Conservation (phyloP, 2,888 invertebrate genomes). For the Leucophenga montana region DNA sequence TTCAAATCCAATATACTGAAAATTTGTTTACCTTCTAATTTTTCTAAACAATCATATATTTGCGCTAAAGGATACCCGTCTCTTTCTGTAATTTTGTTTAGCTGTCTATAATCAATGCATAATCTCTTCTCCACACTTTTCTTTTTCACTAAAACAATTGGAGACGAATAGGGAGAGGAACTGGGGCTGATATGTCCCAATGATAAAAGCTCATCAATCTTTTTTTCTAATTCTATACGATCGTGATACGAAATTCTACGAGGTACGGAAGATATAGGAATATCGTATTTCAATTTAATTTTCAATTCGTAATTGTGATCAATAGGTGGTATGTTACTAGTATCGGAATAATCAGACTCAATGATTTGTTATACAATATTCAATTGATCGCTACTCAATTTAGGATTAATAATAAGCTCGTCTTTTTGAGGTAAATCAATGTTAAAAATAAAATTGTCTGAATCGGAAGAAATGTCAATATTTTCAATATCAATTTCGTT, state of each 20-base stretch:
- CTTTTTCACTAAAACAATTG: constrained; percentile 36
- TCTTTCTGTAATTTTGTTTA: constrained; percentile 29
- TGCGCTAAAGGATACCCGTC: not conserved
- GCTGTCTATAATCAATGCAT: constrained; percentile 30
- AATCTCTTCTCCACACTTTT: constrained; percentile 28
- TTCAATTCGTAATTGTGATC: constrained; percentile 23
- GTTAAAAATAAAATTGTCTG: no score
- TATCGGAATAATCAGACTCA: not conserved
- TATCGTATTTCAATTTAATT: constrained; percentile 28
- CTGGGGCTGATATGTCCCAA: constrained; percentile 26
- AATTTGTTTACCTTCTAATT: not conserved
- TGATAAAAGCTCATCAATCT: constrained; percentile 21
- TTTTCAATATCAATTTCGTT: no score
- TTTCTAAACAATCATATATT: constrained; percentile 19
- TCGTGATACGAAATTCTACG: constrained; percentile 15
- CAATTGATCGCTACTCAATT: no score
- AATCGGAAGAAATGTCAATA: no score
- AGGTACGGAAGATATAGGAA: constrained; percentile 25
- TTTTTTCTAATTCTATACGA: constrained; percentile 9
- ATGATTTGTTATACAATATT: not conserved
- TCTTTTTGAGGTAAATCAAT: no score
- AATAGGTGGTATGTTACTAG: not conserved
- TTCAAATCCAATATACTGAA: constrained; percentile 10
- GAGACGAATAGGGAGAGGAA: constrained; percentile 30
- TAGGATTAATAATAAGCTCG: no score